phyloP scores from a whole-genome alignment of 2,888 invertebrate species.

The Eupelmus urozonus region DNA sequence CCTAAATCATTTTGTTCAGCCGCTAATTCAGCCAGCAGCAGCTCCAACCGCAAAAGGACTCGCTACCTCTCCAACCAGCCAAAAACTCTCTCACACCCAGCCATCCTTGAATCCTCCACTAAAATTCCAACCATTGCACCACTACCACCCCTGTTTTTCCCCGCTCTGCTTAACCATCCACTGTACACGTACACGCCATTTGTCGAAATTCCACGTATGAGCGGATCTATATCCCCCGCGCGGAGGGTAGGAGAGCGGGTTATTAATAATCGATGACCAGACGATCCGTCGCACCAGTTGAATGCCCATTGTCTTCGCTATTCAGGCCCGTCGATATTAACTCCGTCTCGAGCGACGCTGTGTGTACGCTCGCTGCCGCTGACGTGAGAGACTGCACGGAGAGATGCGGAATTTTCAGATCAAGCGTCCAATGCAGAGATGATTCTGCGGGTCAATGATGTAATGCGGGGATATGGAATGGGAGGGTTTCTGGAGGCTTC shows the following conservation, averaged over 20 bases:
- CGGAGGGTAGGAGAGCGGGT: neutral
- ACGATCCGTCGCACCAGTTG: conserved; percentile 55
- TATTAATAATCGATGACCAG: conserved; percentile 56
- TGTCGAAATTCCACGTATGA: conserved; percentile 30
- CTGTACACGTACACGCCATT: conserved; percentile 13
- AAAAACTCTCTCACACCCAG: neutral
- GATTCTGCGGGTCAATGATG: too few relatives aligned
- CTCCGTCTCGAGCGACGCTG: neutral
- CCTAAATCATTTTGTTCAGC: neutral
- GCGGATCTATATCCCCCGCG: neutral
- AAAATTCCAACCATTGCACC: conserved; percentile 17
- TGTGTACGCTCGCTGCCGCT: neutral
- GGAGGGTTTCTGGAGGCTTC: too few relatives aligned
- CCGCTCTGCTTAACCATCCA: neutral
- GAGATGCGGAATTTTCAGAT: conserved; percentile 22
- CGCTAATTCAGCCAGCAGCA: neutral
- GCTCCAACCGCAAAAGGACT: conserved; percentile 8
- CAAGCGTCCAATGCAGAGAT: conserved; percentile 19
- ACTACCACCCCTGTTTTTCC: neutral
- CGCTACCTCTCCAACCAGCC: neutral
- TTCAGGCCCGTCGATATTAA: neutral
- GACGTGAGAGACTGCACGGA: conserved; percentile 11
- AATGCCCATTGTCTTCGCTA: conserved; percentile 55
- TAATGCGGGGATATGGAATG: too few relatives aligned
- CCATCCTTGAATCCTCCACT: neutral